Evolutionary conservation across 2,113 vertebrate species (phyloP).

Genomic region (Felis chaus): DNA sequence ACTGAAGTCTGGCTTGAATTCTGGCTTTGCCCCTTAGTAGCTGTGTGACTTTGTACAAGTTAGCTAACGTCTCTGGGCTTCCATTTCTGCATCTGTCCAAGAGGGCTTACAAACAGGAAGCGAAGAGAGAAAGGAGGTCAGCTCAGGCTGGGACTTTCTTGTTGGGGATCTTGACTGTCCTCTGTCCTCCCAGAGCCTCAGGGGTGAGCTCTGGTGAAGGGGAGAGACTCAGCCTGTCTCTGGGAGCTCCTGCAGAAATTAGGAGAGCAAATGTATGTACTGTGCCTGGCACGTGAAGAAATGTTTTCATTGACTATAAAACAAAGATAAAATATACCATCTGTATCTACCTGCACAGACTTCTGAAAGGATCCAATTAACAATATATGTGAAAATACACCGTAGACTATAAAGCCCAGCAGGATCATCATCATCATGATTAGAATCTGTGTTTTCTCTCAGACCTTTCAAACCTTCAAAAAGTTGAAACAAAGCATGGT

Average conservation of each 20-base stretch:
- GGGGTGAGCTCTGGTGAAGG: not conserved
- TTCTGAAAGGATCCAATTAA: not conserved
- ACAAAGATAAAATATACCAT: not conserved
- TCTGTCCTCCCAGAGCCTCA: not conserved
- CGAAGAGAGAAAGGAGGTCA: not conserved
- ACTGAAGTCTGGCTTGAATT: not conserved
- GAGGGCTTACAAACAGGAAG: not conserved
- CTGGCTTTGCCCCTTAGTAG: not conserved
- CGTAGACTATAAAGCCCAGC: not conserved
- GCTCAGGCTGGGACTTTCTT: not conserved
- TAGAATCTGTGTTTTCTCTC: not conserved
- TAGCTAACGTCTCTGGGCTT: not conserved
- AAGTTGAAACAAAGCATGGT: not conserved
- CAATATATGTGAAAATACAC: not conserved
- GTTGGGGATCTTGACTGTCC: accelerated
- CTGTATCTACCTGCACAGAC: not conserved
- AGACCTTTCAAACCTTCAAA: not conserved
- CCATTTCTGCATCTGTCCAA: not conserved
- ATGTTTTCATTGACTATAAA: not conserved
- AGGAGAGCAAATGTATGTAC: not conserved
- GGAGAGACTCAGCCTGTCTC: not conserved
- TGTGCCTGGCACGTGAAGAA: accelerated
- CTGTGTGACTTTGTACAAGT: not conserved
- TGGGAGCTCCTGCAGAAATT: not conserved
- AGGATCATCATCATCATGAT: not conserved